Conservation (phyloP, 2,888 invertebrate genomes). For the Andricus quercusramuli region DNA sequence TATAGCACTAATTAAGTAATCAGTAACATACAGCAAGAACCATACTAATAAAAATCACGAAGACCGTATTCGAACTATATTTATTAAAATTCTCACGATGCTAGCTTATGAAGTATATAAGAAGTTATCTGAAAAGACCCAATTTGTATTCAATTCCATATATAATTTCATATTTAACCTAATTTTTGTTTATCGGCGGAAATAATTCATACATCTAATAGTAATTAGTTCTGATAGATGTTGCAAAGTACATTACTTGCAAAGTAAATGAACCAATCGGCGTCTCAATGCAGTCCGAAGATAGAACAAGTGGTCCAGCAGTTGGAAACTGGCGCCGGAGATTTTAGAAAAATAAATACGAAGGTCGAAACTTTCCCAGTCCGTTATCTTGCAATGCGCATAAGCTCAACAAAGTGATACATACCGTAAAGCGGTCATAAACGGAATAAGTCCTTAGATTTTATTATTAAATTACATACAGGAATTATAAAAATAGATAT, state of each 20-base stretch:
- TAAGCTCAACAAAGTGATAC: constrained; percentile 57
- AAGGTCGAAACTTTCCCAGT: constrained; percentile 65
- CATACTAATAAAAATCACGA: neutral
- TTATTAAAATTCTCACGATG: neutral
- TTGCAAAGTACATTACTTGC: neutral
- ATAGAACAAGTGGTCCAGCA: constrained; percentile 27
- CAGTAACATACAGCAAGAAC: neutral
- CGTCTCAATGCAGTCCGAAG: neutral
- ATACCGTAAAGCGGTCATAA: no score
- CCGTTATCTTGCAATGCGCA: constrained; percentile 54
- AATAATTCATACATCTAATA: constrained; percentile 19
- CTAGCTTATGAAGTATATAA: neutral
- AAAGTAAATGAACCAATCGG: constrained; percentile 2
- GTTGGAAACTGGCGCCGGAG: constrained; percentile 5
- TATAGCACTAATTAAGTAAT: neutral
- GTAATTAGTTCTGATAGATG: constrained; percentile 29
- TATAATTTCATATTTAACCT: neutral
- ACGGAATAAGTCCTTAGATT: no score
- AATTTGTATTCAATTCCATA: constrained; percentile 9
- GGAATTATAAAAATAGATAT: no score
- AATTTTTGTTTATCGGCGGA: neutral
- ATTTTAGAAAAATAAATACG: constrained; percentile 2
- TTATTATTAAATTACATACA: no score
- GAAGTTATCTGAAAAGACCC: neutral
- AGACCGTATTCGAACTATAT: neutral